These are phyloP conservation scores for Leptobrachium ailaonicum DNA, from an alignment of 2,113 vertebrate genomes.

Conservation along the genomic window DNA sequence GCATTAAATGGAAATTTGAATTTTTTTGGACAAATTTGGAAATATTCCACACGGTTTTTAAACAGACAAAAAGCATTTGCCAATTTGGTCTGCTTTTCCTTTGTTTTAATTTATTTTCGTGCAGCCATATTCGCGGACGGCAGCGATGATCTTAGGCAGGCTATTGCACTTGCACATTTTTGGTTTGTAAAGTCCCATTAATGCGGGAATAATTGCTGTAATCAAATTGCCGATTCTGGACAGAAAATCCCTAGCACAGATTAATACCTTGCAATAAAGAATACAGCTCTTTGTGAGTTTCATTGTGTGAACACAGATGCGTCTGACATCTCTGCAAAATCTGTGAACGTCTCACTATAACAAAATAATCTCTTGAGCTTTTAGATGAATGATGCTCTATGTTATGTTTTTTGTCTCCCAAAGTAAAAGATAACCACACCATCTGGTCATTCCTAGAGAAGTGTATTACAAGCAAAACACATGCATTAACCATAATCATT, in stretches of 20 bases:
- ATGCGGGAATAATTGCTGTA: neutral
- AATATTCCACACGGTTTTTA: no score
- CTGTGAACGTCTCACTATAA: constrained; percentile 42
- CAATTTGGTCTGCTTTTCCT: no score
- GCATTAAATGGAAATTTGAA: no score
- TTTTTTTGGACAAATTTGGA: no score
- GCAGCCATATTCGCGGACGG: no score
- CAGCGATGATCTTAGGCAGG: no score
- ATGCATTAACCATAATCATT: constrained; percentile 52
- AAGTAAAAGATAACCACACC: constrained; percentile 47
- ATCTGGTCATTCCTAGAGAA: constrained; percentile 46
- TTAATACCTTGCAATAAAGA: neutral
- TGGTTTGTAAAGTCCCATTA: neutral
- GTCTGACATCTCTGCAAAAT: constrained; percentile 41
- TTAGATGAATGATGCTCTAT: constrained; percentile 46
- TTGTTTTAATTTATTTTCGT: no score
- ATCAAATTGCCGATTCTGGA: neutral
- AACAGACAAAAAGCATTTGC: no score
- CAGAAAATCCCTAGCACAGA: neutral
- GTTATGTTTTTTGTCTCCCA: constrained; percentile 45
- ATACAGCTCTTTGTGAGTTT: neutral
- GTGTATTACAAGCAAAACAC: constrained; percentile 51
- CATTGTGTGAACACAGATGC: constrained; percentile 24
- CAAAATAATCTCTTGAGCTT: constrained; percentile 47
- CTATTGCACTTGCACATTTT: no score